Conservation (phyloP, 2,888 invertebrate genomes). For the Frankliniella fusca region DNA sequence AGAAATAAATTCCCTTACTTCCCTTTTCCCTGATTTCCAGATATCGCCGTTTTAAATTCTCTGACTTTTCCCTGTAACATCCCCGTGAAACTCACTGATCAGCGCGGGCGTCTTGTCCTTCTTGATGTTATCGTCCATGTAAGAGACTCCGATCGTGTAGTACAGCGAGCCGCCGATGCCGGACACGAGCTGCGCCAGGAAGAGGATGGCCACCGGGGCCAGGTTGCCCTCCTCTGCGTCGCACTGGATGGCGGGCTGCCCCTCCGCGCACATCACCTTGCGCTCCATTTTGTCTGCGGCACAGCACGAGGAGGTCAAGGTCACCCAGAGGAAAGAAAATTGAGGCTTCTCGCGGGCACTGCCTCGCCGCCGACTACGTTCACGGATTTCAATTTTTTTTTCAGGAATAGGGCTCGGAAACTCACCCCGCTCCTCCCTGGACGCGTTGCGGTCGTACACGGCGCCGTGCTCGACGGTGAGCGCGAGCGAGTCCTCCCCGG, state of each 20-base stretch:
- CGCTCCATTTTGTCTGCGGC: conserved; percentile 50
- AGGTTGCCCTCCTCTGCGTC: conserved; percentile 55
- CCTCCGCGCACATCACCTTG: conserved; percentile 55
- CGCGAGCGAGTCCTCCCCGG: conserved; percentile 61
- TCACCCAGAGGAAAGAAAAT: conserved; percentile 6
- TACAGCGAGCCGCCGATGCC: conserved; percentile 67
- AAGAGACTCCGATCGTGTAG: conserved; percentile 65
- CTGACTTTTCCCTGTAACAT: too few species aligned
- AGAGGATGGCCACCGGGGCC: conserved; percentile 60
- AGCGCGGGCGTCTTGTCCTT: conserved; percentile 68
- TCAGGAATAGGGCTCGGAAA: conserved; percentile 18
- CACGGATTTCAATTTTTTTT: too few species aligned
- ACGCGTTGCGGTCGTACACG: conserved; percentile 48
- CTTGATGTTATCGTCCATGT: conserved; percentile 73
- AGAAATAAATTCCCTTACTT: too few species aligned
- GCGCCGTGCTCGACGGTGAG: conserved; percentile 59
- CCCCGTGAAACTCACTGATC: conserved; percentile 55
- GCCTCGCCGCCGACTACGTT: conserved; percentile 28
- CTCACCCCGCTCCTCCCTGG: conserved; percentile 46
- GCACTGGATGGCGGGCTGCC: conserved; percentile 48
- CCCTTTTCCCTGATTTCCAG: too few species aligned
- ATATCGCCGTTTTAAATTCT: too few species aligned
- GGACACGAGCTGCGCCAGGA: conserved; percentile 64
- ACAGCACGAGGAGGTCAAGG: background rate
- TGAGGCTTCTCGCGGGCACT: too few species aligned